Percentiles rank a stretch among this genome's conserved stretches.
These are phyloP conservation scores for Microctonus hyperodae DNA, from an alignment of 2,888 invertebrate species.

Conservation along the genomic window DNA sequence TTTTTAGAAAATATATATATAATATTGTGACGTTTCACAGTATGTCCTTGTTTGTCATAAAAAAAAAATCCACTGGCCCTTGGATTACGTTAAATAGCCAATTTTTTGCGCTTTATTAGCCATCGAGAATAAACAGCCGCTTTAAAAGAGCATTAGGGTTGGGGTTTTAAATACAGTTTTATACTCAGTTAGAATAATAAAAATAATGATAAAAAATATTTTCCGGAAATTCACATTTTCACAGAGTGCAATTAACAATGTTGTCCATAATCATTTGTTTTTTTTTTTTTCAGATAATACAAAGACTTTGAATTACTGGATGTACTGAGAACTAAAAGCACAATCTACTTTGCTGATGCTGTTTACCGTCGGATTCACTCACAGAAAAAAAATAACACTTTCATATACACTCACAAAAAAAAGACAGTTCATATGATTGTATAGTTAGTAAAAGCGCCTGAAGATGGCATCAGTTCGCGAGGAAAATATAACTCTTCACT, in stretches of 20 bases:
- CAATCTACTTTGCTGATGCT: constrained; percentile 9
- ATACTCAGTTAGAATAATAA: constrained; percentile 17
- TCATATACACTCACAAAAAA: not conserved
- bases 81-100: constrained; percentile 36
- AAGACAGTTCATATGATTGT: not conserved
- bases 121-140: constrained; percentile 32
- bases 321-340: not conserved
- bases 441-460: constrained; percentile 36
- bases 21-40: constrained; percentile 17
- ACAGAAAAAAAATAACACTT: not conserved
- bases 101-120: constrained; percentile 37
- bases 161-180: constrained; percentile 36
- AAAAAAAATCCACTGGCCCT: not conserved
- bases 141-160: constrained; percentile 29
- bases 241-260: not conserved
- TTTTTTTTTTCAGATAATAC: not conserved
- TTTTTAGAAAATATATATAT: constrained; percentile 20
- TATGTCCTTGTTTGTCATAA: constrained; percentile 33
- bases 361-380: constrained; percentile 36
- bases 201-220: not conserved
- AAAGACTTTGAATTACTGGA: too few relatives aligned
- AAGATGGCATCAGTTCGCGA: constrained; percentile 51
- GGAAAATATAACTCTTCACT: constrained; percentile 17
- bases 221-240: not conserved
- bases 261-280: not conserved